Conservation (phyloP, 2,113 vertebrate genomes). For the Dromiciops gliroides region DNA sequence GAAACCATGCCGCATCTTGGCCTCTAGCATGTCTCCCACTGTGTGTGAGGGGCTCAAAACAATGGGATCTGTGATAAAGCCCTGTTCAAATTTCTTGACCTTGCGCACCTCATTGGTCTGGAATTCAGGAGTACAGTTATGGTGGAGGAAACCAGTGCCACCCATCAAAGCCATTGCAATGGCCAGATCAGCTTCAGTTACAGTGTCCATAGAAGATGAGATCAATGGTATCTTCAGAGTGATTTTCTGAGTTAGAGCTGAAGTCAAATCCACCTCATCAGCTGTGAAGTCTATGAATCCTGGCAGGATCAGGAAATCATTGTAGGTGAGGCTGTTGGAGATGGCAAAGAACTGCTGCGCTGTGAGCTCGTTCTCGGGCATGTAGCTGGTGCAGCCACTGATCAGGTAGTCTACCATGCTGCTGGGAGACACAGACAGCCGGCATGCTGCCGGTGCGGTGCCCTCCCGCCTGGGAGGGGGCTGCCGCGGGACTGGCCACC, state of each 20-base stretch:
- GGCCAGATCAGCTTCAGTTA: slow-evolving; percentile 96
- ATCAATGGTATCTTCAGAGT: slow-evolving; percentile 94
- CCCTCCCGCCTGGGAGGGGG: no score
- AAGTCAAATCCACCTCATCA: slow-evolving; percentile 95
- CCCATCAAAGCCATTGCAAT: slow-evolving; percentile 97
- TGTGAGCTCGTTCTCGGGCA: no score
- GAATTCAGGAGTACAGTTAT: slow-evolving; percentile 96
- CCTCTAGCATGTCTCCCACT: slow-evolving; percentile 93
- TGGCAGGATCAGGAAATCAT: no score
- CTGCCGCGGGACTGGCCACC: no score
- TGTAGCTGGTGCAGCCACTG: no score
- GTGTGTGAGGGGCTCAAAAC: slow-evolving; percentile 94
- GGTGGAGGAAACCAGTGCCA: slow-evolving; percentile 96
- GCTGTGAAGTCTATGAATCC: no score
- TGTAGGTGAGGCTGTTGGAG: no score
- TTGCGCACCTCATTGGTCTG: slow-evolving; percentile 96
- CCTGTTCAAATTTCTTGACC: slow-evolving; percentile 98
- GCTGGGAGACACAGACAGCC: no score
- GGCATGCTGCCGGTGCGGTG: no score
- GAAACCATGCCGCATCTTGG: slow-evolving; percentile 93
- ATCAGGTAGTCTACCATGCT: no score
- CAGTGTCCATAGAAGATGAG: slow-evolving; percentile 96
- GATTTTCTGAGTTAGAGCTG: slow-evolving; percentile 93
- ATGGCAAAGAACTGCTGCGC: no score
- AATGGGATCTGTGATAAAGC: slow-evolving; percentile 94